These are phyloP conservation scores for Dendrocopos noguchii DNA, from an alignment of 2,113 vertebrate species.

Conservation along the genomic window DNA sequence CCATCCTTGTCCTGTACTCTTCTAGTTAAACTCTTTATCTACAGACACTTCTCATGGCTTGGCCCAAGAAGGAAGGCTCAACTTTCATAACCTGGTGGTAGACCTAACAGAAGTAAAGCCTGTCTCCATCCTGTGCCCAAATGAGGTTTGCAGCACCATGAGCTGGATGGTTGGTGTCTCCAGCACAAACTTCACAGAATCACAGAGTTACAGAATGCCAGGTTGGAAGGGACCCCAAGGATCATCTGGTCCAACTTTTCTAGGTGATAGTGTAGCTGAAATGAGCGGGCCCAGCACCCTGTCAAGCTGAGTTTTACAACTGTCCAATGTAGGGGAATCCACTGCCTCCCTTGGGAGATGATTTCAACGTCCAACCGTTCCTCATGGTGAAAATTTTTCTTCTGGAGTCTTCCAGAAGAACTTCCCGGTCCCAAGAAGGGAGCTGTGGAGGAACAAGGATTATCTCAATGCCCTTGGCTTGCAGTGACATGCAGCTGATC, in stretches of 20 bases:
- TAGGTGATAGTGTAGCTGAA: too few species aligned
- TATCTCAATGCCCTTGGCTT: neutral
- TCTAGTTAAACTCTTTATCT: neutral
- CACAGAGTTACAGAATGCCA: too few species aligned
- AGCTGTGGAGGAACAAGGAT: neutral
- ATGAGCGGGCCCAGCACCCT: too few species aligned
- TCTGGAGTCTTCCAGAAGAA: too few species aligned
- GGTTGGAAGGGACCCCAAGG: too few species aligned
- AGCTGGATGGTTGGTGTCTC: neutral
- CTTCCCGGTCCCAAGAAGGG: neutral
- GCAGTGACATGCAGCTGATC: slow-evolving; percentile 58
- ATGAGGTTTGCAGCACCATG: neutral
- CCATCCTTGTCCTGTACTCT: neutral
- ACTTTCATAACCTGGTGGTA: neutral
- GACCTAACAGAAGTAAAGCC: neutral
- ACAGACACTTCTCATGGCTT: neutral
- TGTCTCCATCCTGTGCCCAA: neutral
- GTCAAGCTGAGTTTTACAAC: too few species aligned
- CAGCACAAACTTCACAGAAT: neutral
- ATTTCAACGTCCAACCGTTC: too few species aligned
- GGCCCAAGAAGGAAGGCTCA: neutral
- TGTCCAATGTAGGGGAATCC: too few species aligned
- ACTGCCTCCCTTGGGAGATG: too few species aligned
- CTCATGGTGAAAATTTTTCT: too few species aligned
- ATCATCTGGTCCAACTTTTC: too few species aligned